These are phyloP conservation scores for Cataglyphis hispanica DNA, from an alignment of 1,140 invertebrate genomes.

Conservation along the genomic window DNA sequence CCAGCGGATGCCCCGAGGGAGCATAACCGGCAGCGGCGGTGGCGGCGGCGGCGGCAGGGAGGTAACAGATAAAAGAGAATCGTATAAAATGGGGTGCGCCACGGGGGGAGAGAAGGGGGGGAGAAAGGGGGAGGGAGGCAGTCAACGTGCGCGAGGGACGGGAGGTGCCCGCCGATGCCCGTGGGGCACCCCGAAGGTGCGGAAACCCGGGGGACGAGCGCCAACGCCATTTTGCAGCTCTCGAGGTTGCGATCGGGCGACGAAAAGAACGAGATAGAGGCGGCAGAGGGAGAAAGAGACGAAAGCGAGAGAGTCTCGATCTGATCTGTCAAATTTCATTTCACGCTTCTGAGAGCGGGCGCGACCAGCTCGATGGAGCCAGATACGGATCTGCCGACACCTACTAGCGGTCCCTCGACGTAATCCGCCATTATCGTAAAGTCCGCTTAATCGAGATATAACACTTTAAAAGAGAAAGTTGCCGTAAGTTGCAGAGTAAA, in stretches of 20 bases:
- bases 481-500: neutral
- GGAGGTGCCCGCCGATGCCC: slow-evolving; percentile 73
- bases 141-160: slow-evolving; percentile 29
- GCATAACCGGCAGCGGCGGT: slow-evolving; percentile 66
- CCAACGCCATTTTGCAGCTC: slow-evolving; percentile 79
- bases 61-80: slow-evolving; percentile 86
- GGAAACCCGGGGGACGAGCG: slow-evolving; percentile 70
- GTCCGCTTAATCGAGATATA: slow-evolving; percentile 67
- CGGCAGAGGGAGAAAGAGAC: slow-evolving; percentile 62
- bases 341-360: slow-evolving; percentile 81
- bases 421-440: slow-evolving; percentile 66
- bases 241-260: slow-evolving; percentile 37
- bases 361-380: slow-evolving; percentile 73
- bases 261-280: slow-evolving; percentile 25
- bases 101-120: slow-evolving; percentile 35
- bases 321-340: slow-evolving; percentile 87
- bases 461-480: slow-evolving; percentile 20
- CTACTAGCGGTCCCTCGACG: slow-evolving; percentile 73
- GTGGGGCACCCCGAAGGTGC: slow-evolving; percentile 81
- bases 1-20: slow-evolving; percentile 83
- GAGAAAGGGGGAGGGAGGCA: slow-evolving; percentile 54
- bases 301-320: slow-evolving; percentile 64
- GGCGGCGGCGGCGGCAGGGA: slow-evolving; percentile 69
- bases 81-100: slow-evolving; percentile 84
- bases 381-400: slow-evolving; percentile 82